Conservation (phyloP, 2,113 vertebrate genomes). For the Catharus minimus region DNA sequence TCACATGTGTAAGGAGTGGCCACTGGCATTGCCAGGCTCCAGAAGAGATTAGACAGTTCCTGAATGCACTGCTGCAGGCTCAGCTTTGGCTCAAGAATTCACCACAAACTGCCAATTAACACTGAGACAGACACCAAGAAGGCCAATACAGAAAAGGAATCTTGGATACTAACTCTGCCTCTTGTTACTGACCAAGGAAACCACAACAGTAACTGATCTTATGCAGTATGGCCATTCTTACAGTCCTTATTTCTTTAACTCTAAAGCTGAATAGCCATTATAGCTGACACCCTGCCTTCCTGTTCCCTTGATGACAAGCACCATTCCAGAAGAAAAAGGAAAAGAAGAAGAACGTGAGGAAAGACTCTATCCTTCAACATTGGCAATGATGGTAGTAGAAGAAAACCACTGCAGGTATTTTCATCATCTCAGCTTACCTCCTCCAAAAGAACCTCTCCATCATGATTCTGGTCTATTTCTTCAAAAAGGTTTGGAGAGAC, state of each 20-base stretch:
- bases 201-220: background rate
- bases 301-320: background rate
- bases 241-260: background rate
- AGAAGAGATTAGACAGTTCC: background rate
- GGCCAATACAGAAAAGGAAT: background rate
- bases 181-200: background rate
- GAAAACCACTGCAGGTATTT: background rate
- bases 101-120: background rate
- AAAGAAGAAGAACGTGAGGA: background rate
- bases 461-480: slow-evolving; percentile 89
- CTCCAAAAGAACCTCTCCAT: slow-evolving; percentile 81
- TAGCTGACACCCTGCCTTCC: background rate
- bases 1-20: background rate
- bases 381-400: background rate
- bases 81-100: background rate
- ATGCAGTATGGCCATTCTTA: background rate
- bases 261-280: background rate
- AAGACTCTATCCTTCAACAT: background rate
- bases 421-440: slow-evolving; percentile 79
- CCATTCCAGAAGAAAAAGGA: background rate
- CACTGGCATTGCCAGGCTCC: background rate
- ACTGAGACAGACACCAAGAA: background rate
- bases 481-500: slow-evolving; percentile 90
- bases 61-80: background rate
- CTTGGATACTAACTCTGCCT: background rate